Base-by-base conservation (phyloP, 2,888 invertebrate species). In the Pelosia muscerda region DNA sequence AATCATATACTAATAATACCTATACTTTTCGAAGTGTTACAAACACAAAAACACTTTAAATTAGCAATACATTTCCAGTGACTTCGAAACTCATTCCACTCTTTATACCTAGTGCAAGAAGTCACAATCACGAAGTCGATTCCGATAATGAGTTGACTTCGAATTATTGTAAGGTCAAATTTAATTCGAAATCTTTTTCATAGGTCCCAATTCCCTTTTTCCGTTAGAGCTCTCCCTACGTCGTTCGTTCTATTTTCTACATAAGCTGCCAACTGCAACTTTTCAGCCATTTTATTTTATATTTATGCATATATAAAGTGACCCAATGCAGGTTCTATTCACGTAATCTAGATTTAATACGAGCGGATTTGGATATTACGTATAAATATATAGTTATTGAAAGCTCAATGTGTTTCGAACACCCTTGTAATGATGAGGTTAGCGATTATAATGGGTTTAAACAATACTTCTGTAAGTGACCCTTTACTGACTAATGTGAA, bases 391-490 rank as follows among this genome's bases (percentile, higher is more conserved):
- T 84, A 86, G 85, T 86, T 86, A 86, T 90, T 86, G 88, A 89
- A 94, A 94, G 93, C 93, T 94, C 93, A 91, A 91, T 87, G 90
- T 90, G 88, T 93, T 92, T 85, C 90, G 86, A 88, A 92, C 90
- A 93, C 92, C 86, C 91, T 92, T 93, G 86, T 90, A 71, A 85
- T 79, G 74, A 83, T 88, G 91, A 92, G 91, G 91, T 89, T 88
- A 81, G 82, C 82, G 74, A 77, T 81, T 77, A 68, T 38, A 74
- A 71, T 75, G 67, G 61, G 31, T 68, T 56, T 60, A 73, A 68
- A 81, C 53, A 38, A 72, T 69, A 68, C 56, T 49, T 66, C 59
- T 57, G 78, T 78, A 68, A 63, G 49, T 59, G 59, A 38, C 38
- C 59, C 55, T 58, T 58, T 38, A 9, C 31, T 54, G 22, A 59